These are phyloP conservation scores for Drosophila cardini DNA, from an alignment of 1,140 invertebrate genomes.

Conservation along the genomic window DNA sequence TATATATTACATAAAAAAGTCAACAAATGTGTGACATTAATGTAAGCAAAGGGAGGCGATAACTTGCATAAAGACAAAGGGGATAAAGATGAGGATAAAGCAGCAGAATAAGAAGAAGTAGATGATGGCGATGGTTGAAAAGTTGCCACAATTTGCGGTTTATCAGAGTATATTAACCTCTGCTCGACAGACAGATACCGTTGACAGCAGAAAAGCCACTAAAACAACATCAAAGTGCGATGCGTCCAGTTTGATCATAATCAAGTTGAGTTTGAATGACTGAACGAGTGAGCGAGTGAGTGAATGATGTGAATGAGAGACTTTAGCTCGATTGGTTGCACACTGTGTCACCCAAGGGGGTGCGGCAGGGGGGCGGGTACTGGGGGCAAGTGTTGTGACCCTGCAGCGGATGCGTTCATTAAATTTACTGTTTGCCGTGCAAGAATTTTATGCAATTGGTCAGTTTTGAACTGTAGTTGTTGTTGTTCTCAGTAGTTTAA, in stretches of 20 bases:
- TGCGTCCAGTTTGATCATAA: conserved; percentile 37
- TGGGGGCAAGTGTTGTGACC: conserved; percentile 21
- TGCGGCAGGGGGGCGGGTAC: background rate
- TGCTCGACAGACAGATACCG: background rate
- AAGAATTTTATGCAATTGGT: conserved; percentile 52
- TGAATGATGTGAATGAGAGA: background rate
- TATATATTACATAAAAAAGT: conserved; percentile 1
- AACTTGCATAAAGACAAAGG: conserved; percentile 19
- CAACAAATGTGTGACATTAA: conserved; percentile 28
- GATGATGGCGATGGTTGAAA: background rate
- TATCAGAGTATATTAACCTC: conserved; percentile 73
- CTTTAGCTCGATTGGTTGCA: conserved; percentile 41
- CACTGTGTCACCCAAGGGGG: conserved; percentile 34
- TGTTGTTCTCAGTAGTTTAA: background rate
- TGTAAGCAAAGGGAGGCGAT: background rate
- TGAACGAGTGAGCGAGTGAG: conserved; percentile 10
- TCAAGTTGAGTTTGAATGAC: conserved; percentile 41
- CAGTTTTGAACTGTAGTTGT: background rate
- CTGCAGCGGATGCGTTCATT: conserved; percentile 51
- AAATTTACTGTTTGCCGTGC: conserved; percentile 52
- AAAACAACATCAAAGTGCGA: conserved; percentile 66
- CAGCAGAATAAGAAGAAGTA: background rate
- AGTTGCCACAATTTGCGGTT: conserved; percentile 57
- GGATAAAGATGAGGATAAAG: conserved; percentile 2
- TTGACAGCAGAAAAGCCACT: conserved; percentile 50